phyloP scores from a whole-genome alignment of 2,888 invertebrate genomes.

The Tachystola acroxantha region DNA sequence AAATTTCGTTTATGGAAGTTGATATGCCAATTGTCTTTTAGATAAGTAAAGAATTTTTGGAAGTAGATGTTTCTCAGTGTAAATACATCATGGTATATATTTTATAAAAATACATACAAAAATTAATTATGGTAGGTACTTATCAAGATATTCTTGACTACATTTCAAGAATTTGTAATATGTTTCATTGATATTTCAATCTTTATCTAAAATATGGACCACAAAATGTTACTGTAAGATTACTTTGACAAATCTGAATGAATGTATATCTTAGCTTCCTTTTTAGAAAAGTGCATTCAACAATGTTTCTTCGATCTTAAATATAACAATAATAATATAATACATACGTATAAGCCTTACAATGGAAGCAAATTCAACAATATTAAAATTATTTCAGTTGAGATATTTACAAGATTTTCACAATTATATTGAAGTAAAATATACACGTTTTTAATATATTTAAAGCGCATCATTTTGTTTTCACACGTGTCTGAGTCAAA shows the following conservation, averaged over 20 bases:
- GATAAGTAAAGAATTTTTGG: conserved; percentile 58
- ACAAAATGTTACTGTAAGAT: conserved; percentile 33
- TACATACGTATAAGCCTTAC: conserved; percentile 55
- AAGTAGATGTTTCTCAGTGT: conserved; percentile 66
- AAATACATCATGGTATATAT: conserved; percentile 70
- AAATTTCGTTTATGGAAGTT: conserved; percentile 71
- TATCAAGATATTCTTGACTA: conserved; percentile 54
- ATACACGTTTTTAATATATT: conserved; percentile 49
- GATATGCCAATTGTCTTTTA: conserved; percentile 75
- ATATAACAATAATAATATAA: conserved; percentile 49
- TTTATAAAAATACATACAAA: conserved; percentile 77
- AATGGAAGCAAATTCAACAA: conserved; percentile 72
- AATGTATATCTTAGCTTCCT: conserved; percentile 19
- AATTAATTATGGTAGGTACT: conserved; percentile 54
- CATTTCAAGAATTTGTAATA: conserved; percentile 57
- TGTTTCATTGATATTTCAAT: conserved; percentile 72
- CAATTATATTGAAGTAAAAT: conserved; percentile 54
- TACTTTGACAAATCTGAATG: conserved; percentile 15
- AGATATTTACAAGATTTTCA: conserved; percentile 66
- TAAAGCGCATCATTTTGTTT: conserved; percentile 74
- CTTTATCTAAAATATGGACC: conserved; percentile 59
- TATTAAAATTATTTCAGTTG: conserved; percentile 55
- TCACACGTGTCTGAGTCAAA: conserved; percentile 59
- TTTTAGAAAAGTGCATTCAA: conserved; percentile 21
- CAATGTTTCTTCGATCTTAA: conserved; percentile 32